Evolutionary conservation across 2,797 vertebrate genomes (phyloP), one percentile per base, ranked within the genome.

Genomic region (Cirrhinus mrigala): DNA sequence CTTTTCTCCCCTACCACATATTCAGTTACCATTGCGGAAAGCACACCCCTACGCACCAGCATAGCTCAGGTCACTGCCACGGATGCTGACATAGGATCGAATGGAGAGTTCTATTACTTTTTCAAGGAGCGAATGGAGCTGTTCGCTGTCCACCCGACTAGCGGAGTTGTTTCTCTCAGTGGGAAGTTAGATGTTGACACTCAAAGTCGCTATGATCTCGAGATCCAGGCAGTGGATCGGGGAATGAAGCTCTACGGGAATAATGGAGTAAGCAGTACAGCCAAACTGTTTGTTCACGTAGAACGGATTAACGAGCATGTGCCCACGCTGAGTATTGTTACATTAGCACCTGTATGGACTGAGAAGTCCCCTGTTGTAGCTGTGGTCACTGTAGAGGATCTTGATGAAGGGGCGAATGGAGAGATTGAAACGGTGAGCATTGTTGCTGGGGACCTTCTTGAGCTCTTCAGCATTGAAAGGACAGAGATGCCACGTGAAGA

Each of bases 101-200:
- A 99, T 33, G 98, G 98, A 79, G 98, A 99, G 92, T 99, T 99
- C 94, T 99, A 99, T 93, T 99, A 99, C 89, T 99, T 98, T 93
- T 98, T 99, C 90, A 99, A 98, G 92, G 97, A 95, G 87, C 97
- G 96, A 93, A 96, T 97, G 50, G 97, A 99, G 74, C 93, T 98
- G 11, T 99, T 99, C 91, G 96, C 97, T 2, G 98, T 99, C 75
- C 97, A 99, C 89, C 98, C 98, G 69, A 98, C 98, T 0, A 99
- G 98, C 40, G 98, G 98, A 18, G 95, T 99, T n/a, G 96, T 99
- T 87, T 98, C 97, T 15, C 94, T 99, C 71, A 98, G 98, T 16
- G 98, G 97, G 18, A 96, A 95, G 37, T 93, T 99, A 70, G 97
- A 98, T 82, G 94, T 96, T 0, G 97, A 98, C 74, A 96, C 97